These are phyloP conservation scores for Entelurus aequoreus DNA, from an alignment of 2,113 vertebrate species.

Conservation along the genomic window DNA sequence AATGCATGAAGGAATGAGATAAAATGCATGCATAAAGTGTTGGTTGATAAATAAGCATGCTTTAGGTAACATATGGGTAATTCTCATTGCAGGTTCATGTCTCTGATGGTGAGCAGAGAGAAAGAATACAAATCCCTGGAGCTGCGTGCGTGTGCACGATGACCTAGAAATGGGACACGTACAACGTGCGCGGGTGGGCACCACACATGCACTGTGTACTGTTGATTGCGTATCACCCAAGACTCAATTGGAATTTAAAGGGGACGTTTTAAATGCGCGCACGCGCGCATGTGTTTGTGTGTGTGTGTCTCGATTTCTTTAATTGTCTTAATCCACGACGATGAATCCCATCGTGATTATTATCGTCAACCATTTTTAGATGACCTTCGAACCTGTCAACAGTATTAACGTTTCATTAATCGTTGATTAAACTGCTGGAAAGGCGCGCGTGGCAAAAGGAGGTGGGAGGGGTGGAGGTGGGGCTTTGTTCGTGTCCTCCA, in stretches of 20 bases:
- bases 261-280: not conserved
- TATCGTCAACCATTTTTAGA: not conserved
- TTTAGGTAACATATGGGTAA: too few species aligned
- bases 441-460: slow-evolving; percentile 27
- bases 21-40: too few species aligned
- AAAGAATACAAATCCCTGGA: slow-evolving; percentile 23
- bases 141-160: slow-evolving; percentile 45
- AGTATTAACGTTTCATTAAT: too few species aligned
- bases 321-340: slow-evolving; percentile 7
- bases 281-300: not conserved
- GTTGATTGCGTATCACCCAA: slow-evolving; percentile 21
- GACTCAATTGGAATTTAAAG: slow-evolving; percentile 32
- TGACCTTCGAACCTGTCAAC: not conserved
- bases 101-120: not conserved
- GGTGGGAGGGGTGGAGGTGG: not conserved
- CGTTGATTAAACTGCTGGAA: slow-evolving; percentile 1
- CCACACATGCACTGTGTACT: slow-evolving; percentile 20
- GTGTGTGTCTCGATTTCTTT: slow-evolving; percentile 5
- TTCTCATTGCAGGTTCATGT: too few species aligned
- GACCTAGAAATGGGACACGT: slow-evolving; percentile 61
- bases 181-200: not conserved
- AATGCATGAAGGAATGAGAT: too few species aligned
- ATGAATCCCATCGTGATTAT: not conserved
- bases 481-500: not conserved
- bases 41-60: too few species aligned